Percentiles rank a stretch among this genome's conserved stretches.
Evolutionary conservation across 30 jellyfish, hydroid and myxozoan species (phyloP).

Genomic region (Pelagia noctiluca): DNA sequence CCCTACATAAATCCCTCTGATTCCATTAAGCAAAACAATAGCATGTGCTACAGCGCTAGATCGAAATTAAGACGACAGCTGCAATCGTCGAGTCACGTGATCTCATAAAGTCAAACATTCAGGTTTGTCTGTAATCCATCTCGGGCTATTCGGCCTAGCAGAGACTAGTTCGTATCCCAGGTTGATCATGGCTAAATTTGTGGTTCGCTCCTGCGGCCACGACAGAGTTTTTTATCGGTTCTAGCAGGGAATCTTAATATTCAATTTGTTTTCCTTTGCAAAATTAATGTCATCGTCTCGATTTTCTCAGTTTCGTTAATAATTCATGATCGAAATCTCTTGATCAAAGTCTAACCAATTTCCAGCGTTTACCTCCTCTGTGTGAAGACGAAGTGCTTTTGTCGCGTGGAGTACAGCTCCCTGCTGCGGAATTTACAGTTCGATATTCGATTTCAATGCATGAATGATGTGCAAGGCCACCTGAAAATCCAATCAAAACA

Average conservation of each 20-base stretch:
- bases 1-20: conserved; percentile 41
- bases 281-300: conserved; percentile 46
- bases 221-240: conserved; percentile 47
- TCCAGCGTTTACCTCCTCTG: conserved; percentile 8
- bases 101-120: conserved; percentile 11
- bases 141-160: not conserved
- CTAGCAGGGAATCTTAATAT: conserved; percentile 30
- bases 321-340: conserved; percentile 54
- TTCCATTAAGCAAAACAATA: conserved; percentile 74
- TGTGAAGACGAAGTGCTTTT: conserved; percentile 16
- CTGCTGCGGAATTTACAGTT: not conserved
- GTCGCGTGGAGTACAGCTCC: not conserved
- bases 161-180: not conserved
- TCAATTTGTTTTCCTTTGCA: conserved; percentile 39
- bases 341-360: conserved; percentile 23
- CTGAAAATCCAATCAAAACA: not conserved
- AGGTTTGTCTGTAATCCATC: conserved; percentile 35
- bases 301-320: conserved; percentile 40
- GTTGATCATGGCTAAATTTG: conserved; percentile 10
- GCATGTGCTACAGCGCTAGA: conserved; percentile 18
- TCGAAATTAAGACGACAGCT: conserved; percentile 52
- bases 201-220: conserved; percentile 31
- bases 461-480: not conserved
- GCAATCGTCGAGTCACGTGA: conserved; percentile 25
- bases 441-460: not conserved